phyloP scores from a whole-genome alignment of 2,888 invertebrate species.

The Erebia palarica region DNA sequence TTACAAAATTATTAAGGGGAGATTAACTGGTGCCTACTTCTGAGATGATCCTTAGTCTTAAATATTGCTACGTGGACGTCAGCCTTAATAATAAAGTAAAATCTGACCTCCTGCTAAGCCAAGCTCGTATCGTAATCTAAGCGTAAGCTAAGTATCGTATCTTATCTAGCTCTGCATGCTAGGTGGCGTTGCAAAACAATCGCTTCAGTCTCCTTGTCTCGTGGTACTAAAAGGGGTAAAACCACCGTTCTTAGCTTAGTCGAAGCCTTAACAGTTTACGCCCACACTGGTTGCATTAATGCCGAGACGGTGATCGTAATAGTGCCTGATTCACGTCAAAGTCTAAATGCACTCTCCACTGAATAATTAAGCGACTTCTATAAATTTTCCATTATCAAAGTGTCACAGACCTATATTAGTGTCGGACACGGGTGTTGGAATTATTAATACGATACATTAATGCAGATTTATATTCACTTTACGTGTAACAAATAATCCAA shows the following conservation, averaged over 20 bases:
- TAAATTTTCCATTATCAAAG: constrained; percentile 8
- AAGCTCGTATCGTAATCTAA: no score
- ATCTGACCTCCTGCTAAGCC: no score
- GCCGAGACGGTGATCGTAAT: neutral
- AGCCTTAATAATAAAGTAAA: no score
- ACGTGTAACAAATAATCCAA: neutral
- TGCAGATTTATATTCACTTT: neutral
- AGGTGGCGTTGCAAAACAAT: no score
- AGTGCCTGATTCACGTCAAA: neutral
- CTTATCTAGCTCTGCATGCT: no score
- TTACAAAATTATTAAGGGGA: no score
- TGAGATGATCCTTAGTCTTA: no score
- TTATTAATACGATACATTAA: constrained; percentile 2
- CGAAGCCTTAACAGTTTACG: neutral
- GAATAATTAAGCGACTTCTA: constrained; percentile 13
- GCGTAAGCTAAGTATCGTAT: no score
- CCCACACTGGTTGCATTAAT: neutral
- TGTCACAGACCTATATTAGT: neutral
- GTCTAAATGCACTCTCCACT: neutral
- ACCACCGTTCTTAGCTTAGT: neutral
- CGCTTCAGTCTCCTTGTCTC: no score
- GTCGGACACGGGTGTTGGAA: neutral
- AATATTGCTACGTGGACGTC: no score
- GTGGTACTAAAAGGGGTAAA: no score
- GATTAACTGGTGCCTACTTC: no score